Percentiles rank a stretch among this genome's conserved stretches.
These are phyloP conservation scores for Catharus minimus DNA, from an alignment of 2,113 vertebrate genomes.

Conservation along the genomic window DNA sequence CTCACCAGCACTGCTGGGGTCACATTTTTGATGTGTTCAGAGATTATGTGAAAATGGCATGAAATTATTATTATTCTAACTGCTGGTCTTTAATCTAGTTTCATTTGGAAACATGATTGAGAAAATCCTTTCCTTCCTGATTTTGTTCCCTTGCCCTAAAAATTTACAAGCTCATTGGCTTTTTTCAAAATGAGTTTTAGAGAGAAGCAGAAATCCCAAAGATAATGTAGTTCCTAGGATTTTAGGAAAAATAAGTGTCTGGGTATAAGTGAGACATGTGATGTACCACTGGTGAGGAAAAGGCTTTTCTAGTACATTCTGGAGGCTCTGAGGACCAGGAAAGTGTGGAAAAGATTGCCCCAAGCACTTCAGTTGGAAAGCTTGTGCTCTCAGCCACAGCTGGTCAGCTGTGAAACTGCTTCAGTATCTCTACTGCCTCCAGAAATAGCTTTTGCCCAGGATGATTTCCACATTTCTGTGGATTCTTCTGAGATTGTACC, in stretches of 20 bases:
- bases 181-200: background rate
- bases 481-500: background rate
- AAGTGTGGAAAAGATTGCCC: background rate
- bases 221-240: background rate
- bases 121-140: background rate
- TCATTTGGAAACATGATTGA: background rate
- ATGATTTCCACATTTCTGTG: background rate
- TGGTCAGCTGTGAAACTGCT: conserved; percentile 14
- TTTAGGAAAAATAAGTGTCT: background rate
- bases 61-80: background rate
- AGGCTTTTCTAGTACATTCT: background rate
- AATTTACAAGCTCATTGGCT: background rate
- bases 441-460: background rate
- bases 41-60: background rate
- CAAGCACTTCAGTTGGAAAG: background rate
- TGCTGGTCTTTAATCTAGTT: background rate
- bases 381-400: background rate
- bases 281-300: background rate
- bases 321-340: background rate
- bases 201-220: background rate
- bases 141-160: background rate
- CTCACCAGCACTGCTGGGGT: background rate
- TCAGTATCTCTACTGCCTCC: background rate
- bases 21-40: background rate
- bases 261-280: accelerated